These are phyloP conservation scores for Mesembrinibis cayennensis DNA, from an alignment of 2,113 vertebrate species.

Conservation along the genomic window DNA sequence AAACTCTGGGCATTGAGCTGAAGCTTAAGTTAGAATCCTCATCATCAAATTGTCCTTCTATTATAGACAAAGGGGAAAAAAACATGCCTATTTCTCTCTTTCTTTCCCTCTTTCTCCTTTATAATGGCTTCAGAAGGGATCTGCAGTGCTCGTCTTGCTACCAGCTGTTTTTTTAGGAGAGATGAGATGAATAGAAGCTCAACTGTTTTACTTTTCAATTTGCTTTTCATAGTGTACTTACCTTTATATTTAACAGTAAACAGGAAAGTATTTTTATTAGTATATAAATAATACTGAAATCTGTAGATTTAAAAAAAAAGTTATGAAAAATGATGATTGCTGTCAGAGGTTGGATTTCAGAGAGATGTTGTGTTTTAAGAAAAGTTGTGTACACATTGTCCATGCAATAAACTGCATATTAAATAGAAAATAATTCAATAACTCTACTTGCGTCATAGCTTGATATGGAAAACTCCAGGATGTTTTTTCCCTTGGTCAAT, in stretches of 20 bases:
- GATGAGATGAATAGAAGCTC: background rate
- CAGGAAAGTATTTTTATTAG: background rate
- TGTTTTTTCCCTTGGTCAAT: background rate
- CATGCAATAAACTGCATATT: background rate
- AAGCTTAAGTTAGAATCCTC: background rate
- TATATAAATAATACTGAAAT: background rate
- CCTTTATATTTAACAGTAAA: background rate
- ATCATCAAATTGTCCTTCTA: background rate
- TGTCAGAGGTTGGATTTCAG: background rate
- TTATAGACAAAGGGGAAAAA: background rate
- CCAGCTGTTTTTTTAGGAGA: background rate
- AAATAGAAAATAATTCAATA: background rate
- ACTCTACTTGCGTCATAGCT: rapidly evolving
- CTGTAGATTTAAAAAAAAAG: background rate
- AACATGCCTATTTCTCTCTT: rapidly evolving
- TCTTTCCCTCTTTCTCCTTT: background rate
- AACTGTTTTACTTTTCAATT: background rate
- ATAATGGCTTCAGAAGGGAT: background rate
- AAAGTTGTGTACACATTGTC: background rate
- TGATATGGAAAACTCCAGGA: background rate
- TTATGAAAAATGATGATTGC: background rate
- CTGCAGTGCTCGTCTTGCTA: background rate
- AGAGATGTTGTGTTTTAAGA: background rate
- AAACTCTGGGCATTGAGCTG: background rate
- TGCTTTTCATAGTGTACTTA: background rate